Conservation (phyloP, 2,888 invertebrate genomes). For the Octonoba sinensis region DNA sequence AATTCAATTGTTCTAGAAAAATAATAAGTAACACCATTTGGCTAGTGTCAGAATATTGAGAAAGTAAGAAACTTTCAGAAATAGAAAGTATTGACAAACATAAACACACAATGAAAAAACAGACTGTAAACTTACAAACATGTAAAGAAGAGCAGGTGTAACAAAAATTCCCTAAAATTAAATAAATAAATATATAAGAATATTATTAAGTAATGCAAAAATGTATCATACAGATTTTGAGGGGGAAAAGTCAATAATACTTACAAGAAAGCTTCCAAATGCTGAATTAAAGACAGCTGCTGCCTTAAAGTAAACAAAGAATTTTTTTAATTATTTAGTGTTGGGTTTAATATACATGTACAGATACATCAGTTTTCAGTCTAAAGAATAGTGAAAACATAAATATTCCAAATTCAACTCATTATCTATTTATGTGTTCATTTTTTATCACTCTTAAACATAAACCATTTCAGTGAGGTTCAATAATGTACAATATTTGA, state of each 20-base stretch:
- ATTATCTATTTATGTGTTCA: too few relatives aligned
- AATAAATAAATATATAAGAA: slow-evolving; percentile 11
- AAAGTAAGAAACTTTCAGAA: neutral
- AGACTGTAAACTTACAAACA: slow-evolving; percentile 73
- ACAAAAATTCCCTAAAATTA: slow-evolving; percentile 72
- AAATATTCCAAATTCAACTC: too few relatives aligned
- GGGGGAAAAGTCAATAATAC: slow-evolving; percentile 27
- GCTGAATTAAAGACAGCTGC: slow-evolving; percentile 77
- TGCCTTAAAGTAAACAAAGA: slow-evolving; percentile 69
- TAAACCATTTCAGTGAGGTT: too few relatives aligned
- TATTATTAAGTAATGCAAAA: neutral
- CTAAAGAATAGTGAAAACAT: too few relatives aligned
- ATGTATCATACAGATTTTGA: neutral
- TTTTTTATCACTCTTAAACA: too few relatives aligned
- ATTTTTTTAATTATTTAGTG: too few relatives aligned
- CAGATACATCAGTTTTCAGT: too few relatives aligned
- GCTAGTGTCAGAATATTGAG: too few relatives aligned
- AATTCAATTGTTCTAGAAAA: too few relatives aligned
- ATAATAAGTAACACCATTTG: too few relatives aligned
- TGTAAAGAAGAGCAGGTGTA: slow-evolving; percentile 74
- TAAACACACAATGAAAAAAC: neutral
- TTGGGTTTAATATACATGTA: too few relatives aligned
- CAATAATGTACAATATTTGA: too few relatives aligned
- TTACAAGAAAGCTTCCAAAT: slow-evolving; percentile 75
- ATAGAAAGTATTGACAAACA: neutral